Base-by-base conservation (phyloP, 2,113 vertebrate genomes). In the Arenaria interpres region DNA sequence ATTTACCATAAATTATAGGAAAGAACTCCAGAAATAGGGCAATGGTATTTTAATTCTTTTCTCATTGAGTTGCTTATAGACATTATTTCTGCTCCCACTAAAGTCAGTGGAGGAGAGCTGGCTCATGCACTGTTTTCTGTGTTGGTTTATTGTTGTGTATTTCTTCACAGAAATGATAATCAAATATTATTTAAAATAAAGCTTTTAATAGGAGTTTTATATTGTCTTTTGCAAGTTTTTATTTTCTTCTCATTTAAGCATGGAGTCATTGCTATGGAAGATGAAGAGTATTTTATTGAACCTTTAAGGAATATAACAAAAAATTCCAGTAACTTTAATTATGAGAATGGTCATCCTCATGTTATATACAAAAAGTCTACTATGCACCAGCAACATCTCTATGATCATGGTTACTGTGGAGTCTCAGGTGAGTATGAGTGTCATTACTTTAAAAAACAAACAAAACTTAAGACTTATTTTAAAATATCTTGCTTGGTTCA, bases 271-370 rank as follows among this genome's bases (percentile, higher is more conserved):
- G 99, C 99, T 97, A 99, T 99, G 97, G 99, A 99, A 98, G 99
- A 99, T 96, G 99, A 99, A 91, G 99, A 99, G 89, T 99, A 99
- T 99, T 99, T 99, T 98, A 99, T 99, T 98, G 99, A 99, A 97
- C 99, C 99, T 97, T 98, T 99, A 98, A 99, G 98, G 98, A 99
- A 99, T 96, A 97, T 98, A 97, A 99, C 98, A 97, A 97, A 98
- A 98, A 98, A 98, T 97, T 98, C 98, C 95, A 98, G 98, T 97
- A 97, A 99, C 93, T 98, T 99, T 97, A 98, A 95, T 98, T 99
- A 98, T 87, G 98, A 99, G 96, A 99, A 98, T 90, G 99, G 99
- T 95, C 99, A 99, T 97, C 99, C 99, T 97, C 99, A 99, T 98
- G 98, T 99, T 98, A 99, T 99, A 99, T 99, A 99, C 98, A 99